Base-by-base conservation (phyloP, 2,113 vertebrate genomes). In the Lasiurus cinereus region DNA sequence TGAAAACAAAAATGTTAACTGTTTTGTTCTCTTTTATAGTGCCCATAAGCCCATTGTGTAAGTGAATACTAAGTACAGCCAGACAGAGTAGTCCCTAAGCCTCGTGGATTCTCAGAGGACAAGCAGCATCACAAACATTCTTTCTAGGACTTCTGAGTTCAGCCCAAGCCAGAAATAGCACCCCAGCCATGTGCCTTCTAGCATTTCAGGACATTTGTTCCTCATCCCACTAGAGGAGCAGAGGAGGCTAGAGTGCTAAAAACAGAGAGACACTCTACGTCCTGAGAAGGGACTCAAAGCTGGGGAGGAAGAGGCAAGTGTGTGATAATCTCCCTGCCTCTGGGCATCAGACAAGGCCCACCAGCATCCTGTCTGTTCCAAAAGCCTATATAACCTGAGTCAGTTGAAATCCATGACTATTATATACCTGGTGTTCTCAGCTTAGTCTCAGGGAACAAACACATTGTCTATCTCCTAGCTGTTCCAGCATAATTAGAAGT, bases 141-240 rank as follows among this genome's bases (percentile, higher is more conserved):
- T 94, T 97, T 92, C 91, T 78, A 94, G 82, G 93, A 84, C 91
- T 88, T 94, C 50, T 15, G 78, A 85, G 54, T 90, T 95, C 67
- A 74, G 69, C 54, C 48, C 33, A 39, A 73, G 46, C 31, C 83
- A 83, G 83, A 96, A 96, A 95, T 43, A 94, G 82, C 21, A 29
- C 46, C 84, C 36, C 50, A 59, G 67, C 19, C 78, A 11, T n/a
- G 73, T 64, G 82, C 67, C 54, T 84, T 74, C 72, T 62, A 73
- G 56, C 21, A 52, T 59, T 74, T 93, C 64, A 64, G 54, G 18
- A 29, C 21, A 22, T 88, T 64, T 82, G 50, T 18, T 72, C 2
- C 10, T 59, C 31, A 1, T 80, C 59, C 29, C 12, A 1, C 22
- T 64, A 43, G 59, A 77, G 86, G 14, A 33, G 31, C 69, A 33